Evolutionary conservation across 2,888 invertebrate species (phyloP).

Genomic region (Rhingia rostrata): DNA sequence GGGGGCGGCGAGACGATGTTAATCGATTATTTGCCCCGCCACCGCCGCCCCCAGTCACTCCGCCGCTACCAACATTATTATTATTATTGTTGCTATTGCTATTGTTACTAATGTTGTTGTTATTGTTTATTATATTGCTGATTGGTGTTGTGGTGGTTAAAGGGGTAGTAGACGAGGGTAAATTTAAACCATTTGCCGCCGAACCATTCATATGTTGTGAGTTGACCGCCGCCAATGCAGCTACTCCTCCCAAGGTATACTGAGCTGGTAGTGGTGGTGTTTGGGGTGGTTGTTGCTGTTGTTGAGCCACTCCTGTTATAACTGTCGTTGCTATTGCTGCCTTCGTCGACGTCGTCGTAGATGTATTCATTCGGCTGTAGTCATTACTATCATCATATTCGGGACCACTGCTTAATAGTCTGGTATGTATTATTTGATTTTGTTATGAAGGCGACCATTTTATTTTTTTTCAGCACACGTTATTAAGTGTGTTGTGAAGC

Average conservation of each 20-base stretch:
- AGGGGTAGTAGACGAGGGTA: constrained; percentile 2
- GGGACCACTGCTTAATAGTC: constrained; percentile 66
- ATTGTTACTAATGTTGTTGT: constrained; percentile 60
- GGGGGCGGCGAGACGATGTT: constrained; percentile 79
- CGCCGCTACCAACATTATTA: constrained; percentile 72
- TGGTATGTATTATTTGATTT: constrained; percentile 1
- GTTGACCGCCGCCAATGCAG: constrained; percentile 62
- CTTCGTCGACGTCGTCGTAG: constrained; percentile 41
- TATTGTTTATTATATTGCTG: constrained; percentile 52
- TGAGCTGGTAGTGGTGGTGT: constrained; percentile 81
- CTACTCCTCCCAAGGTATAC: constrained; percentile 60
- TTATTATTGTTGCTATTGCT: constrained; percentile 70
- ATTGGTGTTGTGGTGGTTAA: constrained; percentile 24
- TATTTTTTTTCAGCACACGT: constrained; percentile 51
- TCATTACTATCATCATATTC: constrained; percentile 65
- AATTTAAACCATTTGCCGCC: constrained; percentile 62
- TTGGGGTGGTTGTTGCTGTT: constrained; percentile 77
- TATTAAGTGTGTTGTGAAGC: constrained; percentile 43
- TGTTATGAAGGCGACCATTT: constrained; percentile 3
- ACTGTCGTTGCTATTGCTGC: constrained; percentile 46
- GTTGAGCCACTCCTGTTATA: constrained; percentile 47
- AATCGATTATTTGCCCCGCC: constrained; percentile 76
- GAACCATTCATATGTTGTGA: constrained; percentile 80
- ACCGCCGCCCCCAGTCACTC: constrained; percentile 74
- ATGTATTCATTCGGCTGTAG: constrained; percentile 65